Percentiles rank a stretch among this genome's conserved stretches.
Conservation (phyloP, 2,113 vertebrate species). For the Myiozetetes cayanensis region DNA sequence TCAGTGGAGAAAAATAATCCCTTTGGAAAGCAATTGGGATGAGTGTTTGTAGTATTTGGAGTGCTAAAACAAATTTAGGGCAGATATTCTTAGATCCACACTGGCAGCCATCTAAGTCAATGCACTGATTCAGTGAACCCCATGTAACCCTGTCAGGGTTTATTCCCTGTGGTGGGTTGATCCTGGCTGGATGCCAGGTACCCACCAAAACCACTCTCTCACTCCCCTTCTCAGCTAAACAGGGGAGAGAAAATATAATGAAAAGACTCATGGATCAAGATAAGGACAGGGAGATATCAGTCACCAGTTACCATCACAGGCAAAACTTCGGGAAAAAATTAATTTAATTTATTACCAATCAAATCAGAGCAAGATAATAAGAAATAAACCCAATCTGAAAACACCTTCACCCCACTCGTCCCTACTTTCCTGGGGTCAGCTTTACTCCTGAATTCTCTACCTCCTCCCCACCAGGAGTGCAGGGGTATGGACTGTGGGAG, state of each 20-base stretch:
- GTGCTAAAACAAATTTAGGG: constrained; percentile 27
- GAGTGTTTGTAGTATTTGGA: constrained; percentile 33
- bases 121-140: not conserved
- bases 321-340: not conserved
- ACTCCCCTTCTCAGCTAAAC: not conserved
- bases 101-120: constrained; percentile 15
- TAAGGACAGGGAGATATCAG: not conserved
- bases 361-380: not conserved
- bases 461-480: not conserved
- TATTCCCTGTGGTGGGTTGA: not conserved
- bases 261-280: not conserved
- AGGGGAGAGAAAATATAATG: not conserved
- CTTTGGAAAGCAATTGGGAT: constrained; percentile 50
- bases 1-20: constrained; percentile 50
- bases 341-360: not conserved
- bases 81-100: constrained; percentile 49
- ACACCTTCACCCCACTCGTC: not conserved
- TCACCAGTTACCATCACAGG: not conserved
- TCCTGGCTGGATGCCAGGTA: not conserved
- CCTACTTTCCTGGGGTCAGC: not conserved
- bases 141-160: not conserved
- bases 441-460: not conserved
- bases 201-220: not conserved
- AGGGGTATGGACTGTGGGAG: not conserved
- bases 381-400: not conserved